Evolutionary conservation across 2,797 vertebrate species (phyloP), one percentile per base, ranked within the genome.

Genomic region (Apogon hyalosoma): DNA sequence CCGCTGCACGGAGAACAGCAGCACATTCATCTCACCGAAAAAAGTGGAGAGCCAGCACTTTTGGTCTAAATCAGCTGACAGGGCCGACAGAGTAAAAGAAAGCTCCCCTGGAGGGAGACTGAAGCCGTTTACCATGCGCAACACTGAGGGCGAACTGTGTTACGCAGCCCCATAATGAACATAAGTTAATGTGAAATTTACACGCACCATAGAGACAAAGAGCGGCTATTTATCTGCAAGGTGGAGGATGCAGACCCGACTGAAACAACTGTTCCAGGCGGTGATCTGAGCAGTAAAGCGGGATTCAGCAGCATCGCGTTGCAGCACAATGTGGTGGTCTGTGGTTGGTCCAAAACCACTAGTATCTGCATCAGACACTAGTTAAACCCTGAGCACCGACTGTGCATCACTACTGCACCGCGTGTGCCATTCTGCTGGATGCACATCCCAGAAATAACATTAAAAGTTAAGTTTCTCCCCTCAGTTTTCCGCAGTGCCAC

Each of bases 1-100:
- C 64, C 39, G 51, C 72, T 70, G 63, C 63, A 54, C 59, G 16
- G 52, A 42, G 69, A 24, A 48, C 70, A 84, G 86, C 69, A 84
- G 74, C 75, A 69, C 79, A 85, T 73, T 77, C 69, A 71, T 80
- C 79, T 67, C 64, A 4, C 46, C 39, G 41, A 4, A 1, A 55
- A 89, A 90, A 92, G 87, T 87, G 88, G 82, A 60, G 84, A 83
- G 88, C 13, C 75, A 88, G 90, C 89, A 90, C 62, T 86, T 91
- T 87, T 71, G 33, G 64, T 66, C 58, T 61, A 58, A 84, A 87
- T 75, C 87, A 85, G 87, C 83, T 88, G 88, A 91, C 88, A 80
- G 81, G 75, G 73, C 65, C 57, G 80, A 77, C 8, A 43, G 78
- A 72, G 73, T 66, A 19, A 63, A 62, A 38, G 39, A 54, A 69